A percentile compares a stretch with the other conserved stretches of the same genome.
phyloP scores from a whole-genome alignment of 2,113 vertebrate species.

The Spermophilus dauricus region DNA sequence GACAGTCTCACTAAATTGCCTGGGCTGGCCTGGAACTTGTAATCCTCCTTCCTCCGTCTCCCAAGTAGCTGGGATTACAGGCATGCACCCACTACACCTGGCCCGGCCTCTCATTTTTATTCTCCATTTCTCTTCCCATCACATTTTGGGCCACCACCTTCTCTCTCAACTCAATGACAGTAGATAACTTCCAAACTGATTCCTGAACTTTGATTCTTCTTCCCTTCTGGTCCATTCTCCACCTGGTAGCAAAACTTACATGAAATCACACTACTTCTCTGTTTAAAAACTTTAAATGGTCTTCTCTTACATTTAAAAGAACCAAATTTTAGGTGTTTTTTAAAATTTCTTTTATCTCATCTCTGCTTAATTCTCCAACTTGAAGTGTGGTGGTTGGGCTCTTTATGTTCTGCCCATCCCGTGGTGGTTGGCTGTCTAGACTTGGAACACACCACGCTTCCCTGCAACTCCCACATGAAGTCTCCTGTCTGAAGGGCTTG shows the following conservation, averaged over 20 bases:
- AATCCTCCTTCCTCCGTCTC: not conserved
- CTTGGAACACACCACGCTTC: not conserved
- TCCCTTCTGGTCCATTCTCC: not conserved
- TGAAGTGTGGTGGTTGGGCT: not conserved
- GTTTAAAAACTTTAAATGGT: not conserved
- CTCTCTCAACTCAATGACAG: not conserved
- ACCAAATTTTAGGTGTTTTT: not conserved
- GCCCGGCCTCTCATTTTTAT: not conserved
- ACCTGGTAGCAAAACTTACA: not conserved
- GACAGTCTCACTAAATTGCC: not conserved
- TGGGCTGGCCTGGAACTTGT: not conserved
- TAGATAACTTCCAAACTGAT: not conserved
- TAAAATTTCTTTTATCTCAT: not conserved
- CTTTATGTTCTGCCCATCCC: not conserved
- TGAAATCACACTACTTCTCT: not conserved
- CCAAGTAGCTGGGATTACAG: not conserved
- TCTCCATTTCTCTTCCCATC: not conserved
- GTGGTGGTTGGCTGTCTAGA: not conserved
- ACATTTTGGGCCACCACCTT: not conserved
- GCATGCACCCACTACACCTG: not conserved
- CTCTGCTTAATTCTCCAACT: not conserved
- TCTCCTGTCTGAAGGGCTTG: not conserved
- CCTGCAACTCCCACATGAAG: not conserved
- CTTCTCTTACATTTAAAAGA: conserved; percentile 1
- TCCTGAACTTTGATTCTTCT: not conserved